Evolutionary conservation across 1,140 invertebrate genomes (phyloP), one percentile per base, ranked within the genome.

Genomic region (Parapsyche elsis): DNA sequence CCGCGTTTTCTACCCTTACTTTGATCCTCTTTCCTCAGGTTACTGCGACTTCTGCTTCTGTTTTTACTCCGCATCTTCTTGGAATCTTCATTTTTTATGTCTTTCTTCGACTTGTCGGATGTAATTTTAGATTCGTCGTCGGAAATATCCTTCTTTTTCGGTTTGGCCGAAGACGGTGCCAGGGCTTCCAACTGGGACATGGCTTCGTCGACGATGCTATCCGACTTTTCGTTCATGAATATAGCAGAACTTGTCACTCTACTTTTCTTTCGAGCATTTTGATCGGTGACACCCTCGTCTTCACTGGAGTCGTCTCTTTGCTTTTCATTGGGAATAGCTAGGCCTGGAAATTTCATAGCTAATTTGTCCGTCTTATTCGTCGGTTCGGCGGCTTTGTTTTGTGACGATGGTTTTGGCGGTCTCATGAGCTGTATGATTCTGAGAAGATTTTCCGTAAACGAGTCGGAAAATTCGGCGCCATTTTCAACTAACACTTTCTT

Each of bases 391-490:
- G 24, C 79, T 80, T 76, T 61, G 30, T 84, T 83, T 76, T 84
- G 81, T 46, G 45, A 30, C 44, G 83, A 81, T 78, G 81, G 81
- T 80, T 87, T 87, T 7, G 86, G 87, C 5, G 95, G 94, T 86
- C 94, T 94, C 97, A 99, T 99, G 83, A 97, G 95, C 83, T 98
- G 94, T 83, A 99, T 99, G 78, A 99, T 95, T 75, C 98, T 90
- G 12, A 98, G 89, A 0, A 99, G 88, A 88, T 98, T 99, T 7
- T 95, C 93, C 79, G 96, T 94, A 85, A 99, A 94, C 0, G 97
- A 98, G 86, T 99, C 98, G 0, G 95, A 94, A 87, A 97, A 97
- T 87, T 98, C 96, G 0, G 97, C 97, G 79, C 96, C 97, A 95
- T 97, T 98, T 89, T 98, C 94, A 0, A 92, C 83, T 5, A 99